Evolutionary conservation across 2,797 vertebrate species (phyloP), one percentile per base, ranked within the genome.

Genomic region (Tympanoctomys barrerae): DNA sequence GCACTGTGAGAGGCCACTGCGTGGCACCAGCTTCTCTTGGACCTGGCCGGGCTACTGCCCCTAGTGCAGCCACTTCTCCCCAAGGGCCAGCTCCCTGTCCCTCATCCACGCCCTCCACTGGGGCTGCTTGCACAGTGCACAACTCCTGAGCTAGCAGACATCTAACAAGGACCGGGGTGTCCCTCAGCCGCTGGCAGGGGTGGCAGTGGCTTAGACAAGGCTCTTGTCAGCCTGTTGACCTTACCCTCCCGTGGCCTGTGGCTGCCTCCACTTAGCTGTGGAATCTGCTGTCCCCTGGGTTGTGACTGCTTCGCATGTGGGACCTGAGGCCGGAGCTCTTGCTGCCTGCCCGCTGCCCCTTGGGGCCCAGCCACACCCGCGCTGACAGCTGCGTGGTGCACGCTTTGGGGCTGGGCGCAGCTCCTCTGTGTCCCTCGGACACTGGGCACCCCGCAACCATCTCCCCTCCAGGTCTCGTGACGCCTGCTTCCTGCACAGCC

Each of bases 1-100:
- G 46, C 0, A 0, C 19, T 24, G 4, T 2, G 26, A 14, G n/a
- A 1, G 28, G 66, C 71, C 68, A 36, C 66, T 1, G 11, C 21
- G 59, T 52, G 19, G 28, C 52, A 22, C 49, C 46, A 16, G 59
- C 79, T 6, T 13, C 10, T 31, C 68, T 36, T 21, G 3, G 33
- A 59, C 92, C 82, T 49, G 8, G 4, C n/a, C 82, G 21, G 1
- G 83, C 16, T 11, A 71, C 31, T 6, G 1, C 2, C 31, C 5
- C 36, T 26, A 5, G 81, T 14, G 18, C 1, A 52, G 54, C 49
- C 61, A 24, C 33, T 87, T 66, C 36, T 31, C 84, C n/a, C 46
- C n/a, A 21, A 80, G 59, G 54, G 14, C 26, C 64, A 61, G 39
- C 13, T 70, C 64, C 2, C 24, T 2, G 26, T 61, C 52, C 68